Evolutionary conservation across 1,140 invertebrate genomes (phyloP).

Genomic region (Caenorhabditis latens): DNA sequence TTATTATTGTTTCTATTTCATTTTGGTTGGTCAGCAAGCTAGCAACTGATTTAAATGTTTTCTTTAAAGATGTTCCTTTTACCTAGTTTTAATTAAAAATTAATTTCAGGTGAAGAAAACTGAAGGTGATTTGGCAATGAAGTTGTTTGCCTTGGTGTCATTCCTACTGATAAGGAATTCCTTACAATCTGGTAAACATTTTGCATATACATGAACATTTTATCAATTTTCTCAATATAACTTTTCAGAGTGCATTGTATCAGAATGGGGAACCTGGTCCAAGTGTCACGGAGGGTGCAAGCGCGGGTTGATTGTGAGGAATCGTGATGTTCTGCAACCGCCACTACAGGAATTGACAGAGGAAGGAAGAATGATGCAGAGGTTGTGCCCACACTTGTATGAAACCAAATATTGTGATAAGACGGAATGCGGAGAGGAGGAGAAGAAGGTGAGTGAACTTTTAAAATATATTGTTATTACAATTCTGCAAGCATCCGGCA

Average conservation of each 20-base stretch:
- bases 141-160: neutral
- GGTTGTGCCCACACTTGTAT: slow-evolving; percentile 35
- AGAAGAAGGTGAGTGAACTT: neutral
- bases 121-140: neutral
- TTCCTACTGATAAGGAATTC: neutral
- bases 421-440: neutral
- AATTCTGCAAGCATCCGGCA: neutral
- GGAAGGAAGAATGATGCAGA: slow-evolving; percentile 45
- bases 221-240: no score
- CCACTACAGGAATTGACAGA: slow-evolving; percentile 16
- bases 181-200: neutral
- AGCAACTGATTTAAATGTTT: no score
- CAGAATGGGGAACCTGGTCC: slow-evolving; percentile 39
- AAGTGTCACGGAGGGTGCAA: slow-evolving; percentile 32
- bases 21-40: neutral
- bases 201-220: no score
- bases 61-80: no score
- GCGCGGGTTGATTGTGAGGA: slow-evolving; percentile 1
- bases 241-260: slow-evolving; percentile 27
- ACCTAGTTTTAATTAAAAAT: no score
- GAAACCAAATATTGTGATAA: slow-evolving; percentile 39
- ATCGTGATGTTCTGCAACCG: slow-evolving; percentile 28
- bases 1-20: neutral
- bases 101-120: neutral
- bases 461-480: neutral